phyloP scores from a whole-genome alignment of 2,113 vertebrate genomes.

The Ptyas mucosa region DNA sequence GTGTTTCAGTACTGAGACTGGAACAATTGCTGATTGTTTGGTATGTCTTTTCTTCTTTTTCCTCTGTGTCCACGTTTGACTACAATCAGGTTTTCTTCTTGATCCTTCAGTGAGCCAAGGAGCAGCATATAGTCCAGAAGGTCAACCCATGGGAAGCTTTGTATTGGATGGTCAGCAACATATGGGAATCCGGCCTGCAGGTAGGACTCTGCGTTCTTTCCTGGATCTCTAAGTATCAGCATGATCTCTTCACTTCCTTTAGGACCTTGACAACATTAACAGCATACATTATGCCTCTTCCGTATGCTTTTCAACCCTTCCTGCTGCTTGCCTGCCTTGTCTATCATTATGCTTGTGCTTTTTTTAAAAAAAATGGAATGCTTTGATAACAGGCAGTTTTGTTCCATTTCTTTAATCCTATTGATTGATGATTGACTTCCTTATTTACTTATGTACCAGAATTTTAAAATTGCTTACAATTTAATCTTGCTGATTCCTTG shows the following conservation, averaged over 20 bases:
- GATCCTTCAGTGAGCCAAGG: constrained; percentile 99
- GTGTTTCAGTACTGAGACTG: constrained; percentile 87
- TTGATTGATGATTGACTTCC: background rate
- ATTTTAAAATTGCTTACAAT: constrained; percentile 61
- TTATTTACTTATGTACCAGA: background rate
- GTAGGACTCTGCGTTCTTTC: constrained; percentile 67
- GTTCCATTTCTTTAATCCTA: constrained; percentile 43
- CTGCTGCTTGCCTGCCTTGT: constrained; percentile 69
- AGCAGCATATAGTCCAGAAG: constrained; percentile 99
- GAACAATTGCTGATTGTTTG: constrained; percentile 98
- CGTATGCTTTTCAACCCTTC: constrained; percentile 51
- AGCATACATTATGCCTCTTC: constrained; percentile 36
- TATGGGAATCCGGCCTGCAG: constrained; percentile 99
- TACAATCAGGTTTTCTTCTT: constrained; percentile 99
- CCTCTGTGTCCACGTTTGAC: constrained; percentile 99
- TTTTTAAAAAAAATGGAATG: background rate
- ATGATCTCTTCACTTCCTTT: constrained; percentile 17
- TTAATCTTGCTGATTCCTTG: constrained; percentile 71
- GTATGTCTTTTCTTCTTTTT: constrained; percentile 96
- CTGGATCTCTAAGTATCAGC: constrained; percentile 41
- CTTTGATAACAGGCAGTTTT: constrained; percentile 14
- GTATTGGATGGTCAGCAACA: constrained; percentile 99
- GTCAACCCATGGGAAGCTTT: constrained; percentile 99
- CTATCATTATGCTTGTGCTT: constrained; percentile 54
- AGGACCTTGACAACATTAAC: constrained; percentile 41